Evolutionary conservation across 2,888 invertebrate genomes (phyloP), one percentile per base, ranked within the genome.

Genomic region (Noctua janthina): DNA sequence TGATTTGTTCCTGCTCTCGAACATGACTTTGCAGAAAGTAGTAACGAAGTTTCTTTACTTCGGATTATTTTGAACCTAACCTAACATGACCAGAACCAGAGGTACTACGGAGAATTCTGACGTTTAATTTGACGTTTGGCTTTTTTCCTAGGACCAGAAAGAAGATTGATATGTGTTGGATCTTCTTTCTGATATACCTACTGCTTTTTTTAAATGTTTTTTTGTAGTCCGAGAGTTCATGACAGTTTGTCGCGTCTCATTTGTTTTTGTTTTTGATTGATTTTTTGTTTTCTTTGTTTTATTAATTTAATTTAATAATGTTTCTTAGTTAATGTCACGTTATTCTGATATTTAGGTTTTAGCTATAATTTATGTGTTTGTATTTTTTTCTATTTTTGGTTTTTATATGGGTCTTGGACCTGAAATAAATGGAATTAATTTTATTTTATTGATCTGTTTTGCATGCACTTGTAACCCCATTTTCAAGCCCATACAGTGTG

Each of bases 1-100:
- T 71, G 46, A 72, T 72, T 76, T 81, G 59, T 76, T 82, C 88
- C 75, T 90, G 74, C 76, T 86, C 83, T 88, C 86, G 72, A 88
- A 74, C 93, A 92, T 92, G 86, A 88, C 91, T 62, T 86, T 76
- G 70, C 78, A 70, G 81, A 75, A 75, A 85, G 77, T 82, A 76
- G 79, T 74, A 69, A 66, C 64, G 83, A 46, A 56, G 59, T 73
- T 73, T 76, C 39, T 68, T 73, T 49, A 56, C 54, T 62, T 54
- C 11, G 35, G 70, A 29, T 77, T 81, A 79, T 79, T 77, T 73
- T 69, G 67, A 15, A 78, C 78, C 71, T 81, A 77, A 86, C 82
- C 70, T 88, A 80, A 79, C 83, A 84, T 62, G 62, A 77, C 69
- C 69, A 67, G 56, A 56, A 13, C 15, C 69, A 64, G 62, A 51